Evolutionary conservation across 2,888 invertebrate genomes (phyloP), one percentile per base, ranked within the genome.

Genomic region (Leptopilina drosophilae): DNA sequence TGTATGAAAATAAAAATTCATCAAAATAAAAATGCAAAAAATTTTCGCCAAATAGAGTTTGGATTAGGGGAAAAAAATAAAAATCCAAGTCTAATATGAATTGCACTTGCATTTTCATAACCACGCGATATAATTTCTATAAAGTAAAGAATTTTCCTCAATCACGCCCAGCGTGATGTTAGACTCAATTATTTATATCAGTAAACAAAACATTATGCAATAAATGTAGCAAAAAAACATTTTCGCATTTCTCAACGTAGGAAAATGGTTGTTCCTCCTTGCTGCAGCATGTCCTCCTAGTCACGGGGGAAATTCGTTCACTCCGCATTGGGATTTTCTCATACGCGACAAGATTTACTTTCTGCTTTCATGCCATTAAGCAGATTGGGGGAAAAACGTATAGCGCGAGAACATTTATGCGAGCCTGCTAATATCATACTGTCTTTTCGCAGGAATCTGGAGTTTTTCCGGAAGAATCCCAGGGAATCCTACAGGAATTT

Each of bases 241-340:
- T 14, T 8, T 53, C 26, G n/a, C 7, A 20, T 14, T 11, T 12
- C 33, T 9, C 33, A 8, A 26, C 33, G 14, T 73, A 26, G 73
- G 33, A 73, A 73, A 62, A 42, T 33, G 14, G 59, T 12, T n/a
- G 15, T 65, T 73, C 66, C 83, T 85, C 81, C 84, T 80, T 82
- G 78, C 62, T 75, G 42, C 62, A 78, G 80, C 84, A 88, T 89
- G 84, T 14, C 84, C 82, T 84, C 89, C 90, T 90, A 87, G 81
- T 90, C 85, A 78, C 80, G 84, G 88, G 89, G 90, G 86, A 90
- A 90, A 90, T 88, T 87, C 88, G 26, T 77, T 79, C 82, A 85
- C 85, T 84, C 84, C 84, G 86, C 86, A 84, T 82, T 77, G 85
- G 82, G 84, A 87, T 88, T 90, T 88, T 87, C 87, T 86, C 85